Conservation (phyloP, 2,888 invertebrate species). For the Leptopilina drosophilae region DNA sequence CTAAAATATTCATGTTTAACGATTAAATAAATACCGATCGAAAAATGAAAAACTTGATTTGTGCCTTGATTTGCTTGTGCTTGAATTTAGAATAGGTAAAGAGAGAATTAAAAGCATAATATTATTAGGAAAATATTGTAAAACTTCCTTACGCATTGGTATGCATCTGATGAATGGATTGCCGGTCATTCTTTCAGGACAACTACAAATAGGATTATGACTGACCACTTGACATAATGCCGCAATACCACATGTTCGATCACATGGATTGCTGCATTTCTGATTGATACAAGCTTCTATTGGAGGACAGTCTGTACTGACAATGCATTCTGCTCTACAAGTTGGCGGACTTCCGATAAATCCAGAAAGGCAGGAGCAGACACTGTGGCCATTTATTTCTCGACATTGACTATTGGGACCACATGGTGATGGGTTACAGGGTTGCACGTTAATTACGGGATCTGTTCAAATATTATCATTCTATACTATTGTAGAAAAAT, state of each 20-base stretch:
- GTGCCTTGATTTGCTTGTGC: too few species aligned
- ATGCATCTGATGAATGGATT: conserved; percentile 80
- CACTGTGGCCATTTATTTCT: conserved; percentile 83
- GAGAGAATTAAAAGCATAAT: too few species aligned
- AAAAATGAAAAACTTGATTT: conserved; percentile 50
- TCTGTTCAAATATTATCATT: conserved; percentile 11
- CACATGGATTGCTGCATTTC: conserved; percentile 88
- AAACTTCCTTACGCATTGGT: conserved; percentile 68
- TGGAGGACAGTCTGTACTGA: conserved; percentile 87
- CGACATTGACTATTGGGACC: conserved; percentile 88
- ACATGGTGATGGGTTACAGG: conserved; percentile 77
- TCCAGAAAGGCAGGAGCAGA: conserved; percentile 87
- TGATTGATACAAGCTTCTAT: conserved; percentile 88
- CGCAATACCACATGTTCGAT: conserved; percentile 86
- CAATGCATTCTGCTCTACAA: conserved; percentile 89
- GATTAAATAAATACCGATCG: too few species aligned
- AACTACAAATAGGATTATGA: conserved; percentile 88
- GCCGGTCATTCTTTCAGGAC: conserved; percentile 79
- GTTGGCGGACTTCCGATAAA: conserved; percentile 89
- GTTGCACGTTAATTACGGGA: conserved; percentile 36
- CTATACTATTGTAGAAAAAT: neutral
- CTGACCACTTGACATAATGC: conserved; percentile 88
- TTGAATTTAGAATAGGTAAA: too few species aligned
- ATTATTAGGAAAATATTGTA: neutral
- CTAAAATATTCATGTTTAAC: neutral